phyloP scores from a whole-genome alignment of 2,113 vertebrate genomes.

The Procapra przewalskii region DNA sequence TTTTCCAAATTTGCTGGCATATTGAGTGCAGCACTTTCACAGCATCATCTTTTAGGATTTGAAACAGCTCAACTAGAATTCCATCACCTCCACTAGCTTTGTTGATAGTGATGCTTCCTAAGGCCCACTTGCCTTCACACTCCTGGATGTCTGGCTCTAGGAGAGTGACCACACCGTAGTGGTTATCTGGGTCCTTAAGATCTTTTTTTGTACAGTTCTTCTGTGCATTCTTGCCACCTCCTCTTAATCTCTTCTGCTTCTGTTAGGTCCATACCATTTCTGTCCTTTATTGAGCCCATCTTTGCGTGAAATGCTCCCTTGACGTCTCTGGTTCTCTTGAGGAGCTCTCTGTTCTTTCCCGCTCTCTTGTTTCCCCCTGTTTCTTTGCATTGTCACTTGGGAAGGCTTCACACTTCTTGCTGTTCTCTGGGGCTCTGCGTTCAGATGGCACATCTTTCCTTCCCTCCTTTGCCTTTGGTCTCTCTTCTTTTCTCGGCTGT shows the following conservation, averaged over 20 bases:
- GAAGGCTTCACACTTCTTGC: not conserved
- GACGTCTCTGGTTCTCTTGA: not conserved
- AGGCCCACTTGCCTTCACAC: not conserved
- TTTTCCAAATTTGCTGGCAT: not conserved
- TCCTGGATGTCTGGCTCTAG: not conserved
- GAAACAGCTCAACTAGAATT: not conserved
- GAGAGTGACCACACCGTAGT: not conserved
- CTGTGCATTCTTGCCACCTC: not conserved
- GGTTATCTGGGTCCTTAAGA: not conserved
- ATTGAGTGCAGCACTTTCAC: not conserved
- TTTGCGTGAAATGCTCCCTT: not conserved
- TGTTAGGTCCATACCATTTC: not conserved
- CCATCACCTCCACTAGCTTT: not conserved
- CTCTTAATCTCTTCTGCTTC: not conserved
- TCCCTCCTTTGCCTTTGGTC: not conserved
- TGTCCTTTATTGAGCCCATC: not conserved
- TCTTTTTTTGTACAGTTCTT: not conserved
- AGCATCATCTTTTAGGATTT: not conserved
- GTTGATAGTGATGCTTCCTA: not conserved
- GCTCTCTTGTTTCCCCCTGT: not conserved
- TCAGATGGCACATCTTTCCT: not conserved
- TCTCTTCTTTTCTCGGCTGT: not conserved
- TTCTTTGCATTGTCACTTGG: not conserved
- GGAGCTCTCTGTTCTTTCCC: not conserved
- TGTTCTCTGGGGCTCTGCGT: not conserved